A percentile compares a stretch with the other conserved stretches of the same genome.
Evolutionary conservation across 35 echinoderm and acorn worm genomes (phyloP).

Genomic region (Strongylocentrotus purpuratus): DNA sequence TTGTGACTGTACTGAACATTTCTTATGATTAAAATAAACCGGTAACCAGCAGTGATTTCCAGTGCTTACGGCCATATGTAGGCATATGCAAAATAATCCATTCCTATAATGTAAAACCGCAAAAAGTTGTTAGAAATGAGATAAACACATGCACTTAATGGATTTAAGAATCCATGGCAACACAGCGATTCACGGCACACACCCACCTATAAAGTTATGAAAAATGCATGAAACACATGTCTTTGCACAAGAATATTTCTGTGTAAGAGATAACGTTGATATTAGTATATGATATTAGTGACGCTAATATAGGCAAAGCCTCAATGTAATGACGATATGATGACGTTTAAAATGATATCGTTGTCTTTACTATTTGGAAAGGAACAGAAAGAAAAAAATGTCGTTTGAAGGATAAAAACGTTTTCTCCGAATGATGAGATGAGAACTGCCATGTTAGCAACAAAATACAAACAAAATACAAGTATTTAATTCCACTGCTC

Average conservation of each 20-base stretch:
- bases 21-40: too few relatives aligned
- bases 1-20: too few relatives aligned
- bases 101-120: not conserved
- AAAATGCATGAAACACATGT: not conserved
- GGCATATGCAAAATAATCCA: not conserved
- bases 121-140: not conserved
- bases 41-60: too few relatives aligned
- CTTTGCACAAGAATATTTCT: not conserved
- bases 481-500: too few relatives aligned
- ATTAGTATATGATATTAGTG: not conserved
- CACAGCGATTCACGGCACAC: not conserved
- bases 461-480: too few relatives aligned
- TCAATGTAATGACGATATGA: not conserved
- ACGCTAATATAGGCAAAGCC: not conserved
- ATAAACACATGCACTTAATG: not conserved
- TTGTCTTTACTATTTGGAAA: not conserved
- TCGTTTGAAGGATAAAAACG: too few relatives aligned
- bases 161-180: constrained; percentile 1
- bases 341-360: not conserved
- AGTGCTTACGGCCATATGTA: too few relatives aligned
- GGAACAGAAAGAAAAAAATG: too few relatives aligned
- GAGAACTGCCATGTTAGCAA: too few relatives aligned
- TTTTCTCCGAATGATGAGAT: too few relatives aligned
- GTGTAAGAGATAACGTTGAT: not conserved
- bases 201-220: not conserved